phyloP scores from a whole-genome alignment of 2,797 vertebrate species.

The Erpetoichthys calabaricus region DNA sequence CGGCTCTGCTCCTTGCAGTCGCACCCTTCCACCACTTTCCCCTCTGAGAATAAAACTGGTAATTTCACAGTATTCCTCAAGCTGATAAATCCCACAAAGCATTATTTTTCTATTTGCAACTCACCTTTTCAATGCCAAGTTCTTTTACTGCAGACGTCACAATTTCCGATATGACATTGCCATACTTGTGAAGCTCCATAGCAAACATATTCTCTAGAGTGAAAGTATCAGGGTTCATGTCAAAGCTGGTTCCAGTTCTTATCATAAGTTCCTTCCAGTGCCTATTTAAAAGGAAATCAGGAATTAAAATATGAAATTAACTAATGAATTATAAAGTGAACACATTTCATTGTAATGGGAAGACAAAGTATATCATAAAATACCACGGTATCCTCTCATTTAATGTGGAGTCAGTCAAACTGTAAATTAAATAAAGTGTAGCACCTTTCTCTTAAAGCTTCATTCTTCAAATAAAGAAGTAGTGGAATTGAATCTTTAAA shows the following conservation, averaged over 20 bases:
- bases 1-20: too few species aligned
- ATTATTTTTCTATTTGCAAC: not conserved
- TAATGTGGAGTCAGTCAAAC: too few species aligned
- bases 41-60: too few species aligned
- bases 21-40: too few species aligned
- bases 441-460: constrained; percentile 82
- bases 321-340: too few species aligned
- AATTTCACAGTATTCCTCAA: too few species aligned
- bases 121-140: constrained; percentile 81
- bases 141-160: constrained; percentile 80
- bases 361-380: too few species aligned
- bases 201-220: constrained; percentile 93
- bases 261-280: constrained; percentile 88
- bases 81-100: not conserved
- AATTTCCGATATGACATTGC: constrained; percentile 67
- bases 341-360: too few species aligned
- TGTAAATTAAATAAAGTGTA: constrained; percentile 14
- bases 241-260: constrained; percentile 66
- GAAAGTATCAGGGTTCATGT: constrained; percentile 73
- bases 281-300: constrained; percentile 32
- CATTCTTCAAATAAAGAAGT: constrained; percentile 79
- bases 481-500: constrained; percentile 84
- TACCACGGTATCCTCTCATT: too few species aligned
- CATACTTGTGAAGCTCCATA: constrained; percentile 79
- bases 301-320: too few species aligned